Evolutionary conservation across 2,797 vertebrate genomes (phyloP).

Genomic region (Sciurus vulgaris): DNA sequence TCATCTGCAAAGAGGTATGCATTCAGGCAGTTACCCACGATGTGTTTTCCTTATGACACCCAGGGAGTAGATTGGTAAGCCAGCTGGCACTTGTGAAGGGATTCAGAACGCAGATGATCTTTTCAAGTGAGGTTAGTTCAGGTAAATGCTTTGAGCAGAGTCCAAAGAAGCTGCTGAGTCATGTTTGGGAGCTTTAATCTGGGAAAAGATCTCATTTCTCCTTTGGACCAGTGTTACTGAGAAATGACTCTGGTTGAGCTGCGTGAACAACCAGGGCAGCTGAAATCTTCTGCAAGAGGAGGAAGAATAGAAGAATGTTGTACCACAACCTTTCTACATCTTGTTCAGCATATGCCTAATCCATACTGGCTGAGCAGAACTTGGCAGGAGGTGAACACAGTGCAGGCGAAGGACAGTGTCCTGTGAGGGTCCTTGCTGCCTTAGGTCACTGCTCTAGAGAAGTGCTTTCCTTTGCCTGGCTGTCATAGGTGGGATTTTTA

Average conservation of each 20-base stretch:
- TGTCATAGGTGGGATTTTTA: neutral
- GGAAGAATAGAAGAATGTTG: too few relatives aligned
- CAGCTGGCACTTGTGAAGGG: neutral
- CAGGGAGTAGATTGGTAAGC: neutral
- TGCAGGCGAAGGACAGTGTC: too few relatives aligned
- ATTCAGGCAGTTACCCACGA: neutral
- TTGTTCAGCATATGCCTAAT: fast-evolving
- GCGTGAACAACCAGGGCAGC: neutral
- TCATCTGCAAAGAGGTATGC: neutral
- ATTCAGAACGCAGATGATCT: neutral
- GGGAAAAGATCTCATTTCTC: neutral
- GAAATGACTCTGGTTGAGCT: neutral
- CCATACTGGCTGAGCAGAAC: neutral
- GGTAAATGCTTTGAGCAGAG: constrained; percentile 35
- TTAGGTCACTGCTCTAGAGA: neutral
- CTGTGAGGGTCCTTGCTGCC: neutral
- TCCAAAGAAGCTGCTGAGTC: constrained; percentile 62
- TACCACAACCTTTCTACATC: too few relatives aligned
- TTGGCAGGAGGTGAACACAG: fast-evolving
- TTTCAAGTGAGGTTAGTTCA: neutral
- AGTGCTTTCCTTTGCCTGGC: neutral
- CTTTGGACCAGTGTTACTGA: neutral
- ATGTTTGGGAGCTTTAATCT: neutral
- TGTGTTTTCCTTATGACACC: neutral
- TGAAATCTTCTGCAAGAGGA: fast-evolving